Evolutionary conservation across 2,888 invertebrate species (phyloP).

Genomic region (Hoplodrina ambigua): DNA sequence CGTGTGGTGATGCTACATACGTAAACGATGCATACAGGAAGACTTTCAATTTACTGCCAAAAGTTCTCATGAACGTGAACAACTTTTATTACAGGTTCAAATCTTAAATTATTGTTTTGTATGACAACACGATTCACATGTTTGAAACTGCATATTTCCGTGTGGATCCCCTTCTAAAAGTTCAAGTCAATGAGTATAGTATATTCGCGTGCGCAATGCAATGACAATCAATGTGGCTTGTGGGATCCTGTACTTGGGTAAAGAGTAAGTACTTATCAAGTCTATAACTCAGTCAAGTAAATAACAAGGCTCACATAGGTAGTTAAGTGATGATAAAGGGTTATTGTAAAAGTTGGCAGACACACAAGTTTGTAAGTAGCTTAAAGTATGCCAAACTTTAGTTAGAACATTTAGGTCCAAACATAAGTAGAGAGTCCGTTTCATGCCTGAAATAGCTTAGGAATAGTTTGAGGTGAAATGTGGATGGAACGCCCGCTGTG

Average conservation of each 20-base stretch:
- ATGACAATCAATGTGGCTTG: neutral
- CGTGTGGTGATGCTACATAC: too few species aligned
- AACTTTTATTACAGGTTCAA: too few species aligned
- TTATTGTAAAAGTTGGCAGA: constrained; percentile 49
- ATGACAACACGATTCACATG: too few species aligned
- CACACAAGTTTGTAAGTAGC: constrained; percentile 50
- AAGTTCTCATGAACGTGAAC: too few species aligned
- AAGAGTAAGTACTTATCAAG: constrained; percentile 7
- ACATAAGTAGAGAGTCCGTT: constrained; percentile 15
- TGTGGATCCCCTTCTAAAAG: too few species aligned
- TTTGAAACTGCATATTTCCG: too few species aligned
- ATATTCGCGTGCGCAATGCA: neutral
- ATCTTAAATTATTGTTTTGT: too few species aligned
- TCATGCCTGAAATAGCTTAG: constrained; percentile 21
- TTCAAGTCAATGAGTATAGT: too few species aligned
- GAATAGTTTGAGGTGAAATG: constrained; percentile 29
- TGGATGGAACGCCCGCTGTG: neutral
- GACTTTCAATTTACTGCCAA: too few species aligned
- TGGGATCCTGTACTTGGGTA: neutral
- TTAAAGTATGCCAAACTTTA: constrained; percentile 43
- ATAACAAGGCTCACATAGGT: constrained; percentile 35
- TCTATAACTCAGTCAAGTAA: constrained; percentile 32
- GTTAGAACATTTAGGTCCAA: constrained; percentile 36
- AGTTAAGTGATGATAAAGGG: constrained; percentile 48
- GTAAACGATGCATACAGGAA: too few species aligned